Percentiles rank a stretch among this genome's conserved stretches.
phyloP scores from a whole-genome alignment of 2,797 vertebrate species.

The Typhlichthys eigenmanni region DNA sequence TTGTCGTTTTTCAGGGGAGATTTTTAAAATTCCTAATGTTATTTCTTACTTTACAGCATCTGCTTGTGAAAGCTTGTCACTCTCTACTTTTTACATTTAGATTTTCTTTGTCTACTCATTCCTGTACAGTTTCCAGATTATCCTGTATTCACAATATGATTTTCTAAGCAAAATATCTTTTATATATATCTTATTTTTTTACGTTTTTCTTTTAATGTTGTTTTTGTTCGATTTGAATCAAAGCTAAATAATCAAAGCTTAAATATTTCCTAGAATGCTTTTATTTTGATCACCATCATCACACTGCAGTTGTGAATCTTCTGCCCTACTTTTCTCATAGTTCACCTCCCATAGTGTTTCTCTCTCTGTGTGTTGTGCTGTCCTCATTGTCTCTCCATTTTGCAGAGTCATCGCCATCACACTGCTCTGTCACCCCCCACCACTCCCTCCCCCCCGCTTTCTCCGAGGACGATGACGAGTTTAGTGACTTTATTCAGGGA shows the following conservation, averaged over 20 bases:
- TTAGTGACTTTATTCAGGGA: slow-evolving; percentile 98
- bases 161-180: too few species aligned
- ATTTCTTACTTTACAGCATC: slow-evolving; percentile 1
- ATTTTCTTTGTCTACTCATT: slow-evolving; percentile 5
- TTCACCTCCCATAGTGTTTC: slow-evolving; percentile 59
- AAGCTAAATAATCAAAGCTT: slow-evolving; percentile 3
- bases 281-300: background rate
- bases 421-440: slow-evolving; percentile 86
- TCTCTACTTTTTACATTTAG: background rate
- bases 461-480: slow-evolving; percentile 88
- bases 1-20: slow-evolving; percentile 2
- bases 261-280: background rate
- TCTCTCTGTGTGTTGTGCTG: slow-evolving; percentile 64
- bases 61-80: slow-evolving; percentile 11
- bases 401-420: slow-evolving; percentile 95
- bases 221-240: slow-evolving; percentile 1
- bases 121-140: slow-evolving; percentile 10
- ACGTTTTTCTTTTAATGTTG: too few species aligned
- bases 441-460: slow-evolving; percentile 84
- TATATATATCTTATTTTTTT: too few species aligned
- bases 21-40: background rate
- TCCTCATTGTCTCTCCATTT: slow-evolving; percentile 87
- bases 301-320: slow-evolving; percentile 12
- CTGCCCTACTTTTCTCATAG: slow-evolving; percentile 30
- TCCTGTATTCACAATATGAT: background rate